These are phyloP conservation scores for Sebastes matsubarae DNA, from an alignment of 2,797 vertebrate genomes.

Conservation along the genomic window DNA sequence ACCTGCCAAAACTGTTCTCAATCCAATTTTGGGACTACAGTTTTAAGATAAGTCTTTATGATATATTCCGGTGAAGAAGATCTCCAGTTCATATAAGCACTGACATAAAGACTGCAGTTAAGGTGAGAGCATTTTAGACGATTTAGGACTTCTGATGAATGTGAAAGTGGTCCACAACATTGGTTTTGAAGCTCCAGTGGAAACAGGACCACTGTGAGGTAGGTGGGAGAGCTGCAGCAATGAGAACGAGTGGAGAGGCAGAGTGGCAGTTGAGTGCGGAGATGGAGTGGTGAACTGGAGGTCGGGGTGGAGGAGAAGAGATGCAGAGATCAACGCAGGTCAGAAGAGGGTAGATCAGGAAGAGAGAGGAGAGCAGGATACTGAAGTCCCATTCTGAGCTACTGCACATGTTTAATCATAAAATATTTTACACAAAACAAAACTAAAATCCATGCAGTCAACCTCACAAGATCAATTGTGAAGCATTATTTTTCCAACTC, in stretches of 20 bases:
- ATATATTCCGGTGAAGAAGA: background rate
- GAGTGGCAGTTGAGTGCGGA: slow-evolving; percentile 51
- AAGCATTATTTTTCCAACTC: background rate
- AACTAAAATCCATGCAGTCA: background rate
- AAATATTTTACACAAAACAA: background rate
- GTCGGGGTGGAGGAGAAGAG: slow-evolving; percentile 41
- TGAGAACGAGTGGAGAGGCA: slow-evolving; percentile 43
- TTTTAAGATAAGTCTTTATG: background rate
- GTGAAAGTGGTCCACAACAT: background rate
- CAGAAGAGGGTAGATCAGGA: slow-evolving; percentile 5
- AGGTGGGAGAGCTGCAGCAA: slow-evolving; percentile 9
- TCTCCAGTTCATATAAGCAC: background rate
- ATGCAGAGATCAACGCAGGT: slow-evolving; percentile 32
- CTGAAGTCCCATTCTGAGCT: slow-evolving; percentile 7
- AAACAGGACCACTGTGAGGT: slow-evolving; percentile 14
- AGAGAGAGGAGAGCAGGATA: slow-evolving; percentile 10
- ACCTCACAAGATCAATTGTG: background rate
- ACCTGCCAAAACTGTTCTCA: background rate
- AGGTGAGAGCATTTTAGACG: background rate
- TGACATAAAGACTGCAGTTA: background rate
- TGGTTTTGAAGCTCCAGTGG: background rate
- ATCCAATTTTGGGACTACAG: background rate
- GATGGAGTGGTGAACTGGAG: slow-evolving; percentile 45
- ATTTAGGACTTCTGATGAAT: background rate
- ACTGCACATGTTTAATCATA: background rate